Evolutionary conservation across 2,888 invertebrate species (phyloP).

Genomic region (Micropterix aruncella): DNA sequence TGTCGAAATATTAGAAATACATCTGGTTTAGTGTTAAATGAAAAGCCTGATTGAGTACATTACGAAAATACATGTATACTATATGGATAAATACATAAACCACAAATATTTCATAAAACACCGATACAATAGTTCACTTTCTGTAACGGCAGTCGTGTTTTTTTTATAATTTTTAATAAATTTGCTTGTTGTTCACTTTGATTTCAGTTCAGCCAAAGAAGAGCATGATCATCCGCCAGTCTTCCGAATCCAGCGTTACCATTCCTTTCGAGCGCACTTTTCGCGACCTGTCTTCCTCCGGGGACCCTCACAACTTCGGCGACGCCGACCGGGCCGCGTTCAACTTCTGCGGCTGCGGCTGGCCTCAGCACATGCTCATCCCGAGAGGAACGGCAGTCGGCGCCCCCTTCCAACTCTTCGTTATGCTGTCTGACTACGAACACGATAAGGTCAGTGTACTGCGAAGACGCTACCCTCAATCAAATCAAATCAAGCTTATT

Average conservation of each 20-base stretch:
- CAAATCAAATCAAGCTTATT: not conserved
- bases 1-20: no score
- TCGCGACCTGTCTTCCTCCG: conserved; percentile 28
- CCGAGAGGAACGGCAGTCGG: conserved; percentile 17
- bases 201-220: conserved; percentile 39
- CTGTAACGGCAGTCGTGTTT: no score
- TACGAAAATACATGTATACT: no score
- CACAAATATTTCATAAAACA: no score
- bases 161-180: no score
- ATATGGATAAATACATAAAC: no score
- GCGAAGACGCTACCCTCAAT: not conserved
- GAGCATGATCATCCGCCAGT: conserved; percentile 40
- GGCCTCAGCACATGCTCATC: no score
- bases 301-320: no score
- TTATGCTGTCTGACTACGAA: conserved; percentile 11
- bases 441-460: conserved; percentile 8
- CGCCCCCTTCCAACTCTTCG: conserved; percentile 10
- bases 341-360: conserved; percentile 29
- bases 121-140: no score
- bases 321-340: no score
- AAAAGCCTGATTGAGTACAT: no score
- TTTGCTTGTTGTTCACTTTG: conserved; percentile 13
- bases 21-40: no score
- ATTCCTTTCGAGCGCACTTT: conserved; percentile 45
- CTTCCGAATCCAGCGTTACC: conserved; percentile 43